These are phyloP conservation scores for Phoronis australis DNA, from an alignment of 2,888 invertebrate species.

Conservation along the genomic window DNA sequence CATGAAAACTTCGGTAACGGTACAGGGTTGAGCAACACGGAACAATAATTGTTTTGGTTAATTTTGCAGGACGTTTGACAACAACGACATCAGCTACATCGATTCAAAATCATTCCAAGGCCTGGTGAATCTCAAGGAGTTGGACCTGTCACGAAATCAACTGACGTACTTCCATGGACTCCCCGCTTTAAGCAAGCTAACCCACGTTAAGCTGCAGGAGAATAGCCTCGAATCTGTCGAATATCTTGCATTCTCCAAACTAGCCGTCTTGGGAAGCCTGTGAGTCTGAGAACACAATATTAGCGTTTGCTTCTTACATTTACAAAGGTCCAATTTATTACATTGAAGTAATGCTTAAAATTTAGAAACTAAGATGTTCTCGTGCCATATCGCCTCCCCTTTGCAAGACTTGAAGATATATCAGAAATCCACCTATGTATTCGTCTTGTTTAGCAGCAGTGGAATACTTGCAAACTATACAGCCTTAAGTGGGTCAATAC, in stretches of 20 bases:
- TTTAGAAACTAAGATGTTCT: too few species aligned
- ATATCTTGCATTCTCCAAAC: conserved; percentile 7
- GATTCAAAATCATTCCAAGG: conserved; percentile 22
- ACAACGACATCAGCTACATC: conserved; percentile 20
- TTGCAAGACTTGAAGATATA: too few species aligned
- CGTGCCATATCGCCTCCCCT: too few species aligned
- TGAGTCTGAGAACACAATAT: too few species aligned
- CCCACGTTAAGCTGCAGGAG: conserved; percentile 7
- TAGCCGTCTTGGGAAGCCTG: conserved; percentile 16
- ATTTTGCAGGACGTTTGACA: conserved; percentile 17
- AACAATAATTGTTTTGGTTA: not conserved
- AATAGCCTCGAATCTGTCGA: conserved; percentile 17
- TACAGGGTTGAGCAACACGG: not conserved
- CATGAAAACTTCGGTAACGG: too few species aligned
- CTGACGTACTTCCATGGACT: conserved; percentile 16
- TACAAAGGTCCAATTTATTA: too few species aligned
- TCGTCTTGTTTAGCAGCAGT: too few species aligned
- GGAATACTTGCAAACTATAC: too few species aligned
- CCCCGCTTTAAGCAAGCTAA: conserved; percentile 2
- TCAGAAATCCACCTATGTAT: too few species aligned
- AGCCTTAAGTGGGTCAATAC: too few species aligned
- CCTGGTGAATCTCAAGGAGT: conserved; percentile 9
- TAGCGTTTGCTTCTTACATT: too few species aligned
- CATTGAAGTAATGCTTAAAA: too few species aligned
- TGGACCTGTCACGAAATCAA: conserved; percentile 17